A percentile compares a stretch with the other conserved stretches of the same genome.
Conservation (phyloP, 2,888 invertebrate species). For the Archips crataeganus region DNA sequence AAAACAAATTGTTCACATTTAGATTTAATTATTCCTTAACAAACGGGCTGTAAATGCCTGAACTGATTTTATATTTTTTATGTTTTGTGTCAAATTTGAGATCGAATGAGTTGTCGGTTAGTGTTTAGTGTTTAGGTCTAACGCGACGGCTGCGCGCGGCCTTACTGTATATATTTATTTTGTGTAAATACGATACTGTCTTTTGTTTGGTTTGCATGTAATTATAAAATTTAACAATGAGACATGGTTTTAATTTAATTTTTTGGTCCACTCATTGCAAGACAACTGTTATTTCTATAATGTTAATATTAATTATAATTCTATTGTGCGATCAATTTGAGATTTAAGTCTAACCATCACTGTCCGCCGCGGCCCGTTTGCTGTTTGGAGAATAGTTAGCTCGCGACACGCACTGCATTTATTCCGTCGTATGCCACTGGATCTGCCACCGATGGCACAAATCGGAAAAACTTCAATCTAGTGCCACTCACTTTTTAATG, state of each 20-base stretch:
- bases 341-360: not conserved
- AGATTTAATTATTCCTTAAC: not conserved
- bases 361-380: not conserved
- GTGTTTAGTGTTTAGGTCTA: slow-evolving; percentile 22
- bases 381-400: not conserved
- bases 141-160: slow-evolving; percentile 24
- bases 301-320: slow-evolving; percentile 22
- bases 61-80: slow-evolving; percentile 10
- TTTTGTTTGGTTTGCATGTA: slow-evolving; percentile 55
- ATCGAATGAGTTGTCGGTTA: slow-evolving; percentile 3
- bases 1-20: not conserved
- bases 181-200: slow-evolving; percentile 46
- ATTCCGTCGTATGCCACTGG: too few species aligned
- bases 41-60: not conserved
- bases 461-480: too few species aligned
- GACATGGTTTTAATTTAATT: slow-evolving; percentile 30
- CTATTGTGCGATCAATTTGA: slow-evolving; percentile 3
- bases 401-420: not conserved
- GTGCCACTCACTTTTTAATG: too few species aligned
- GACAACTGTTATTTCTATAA: slow-evolving; percentile 15
- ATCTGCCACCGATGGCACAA: too few species aligned
- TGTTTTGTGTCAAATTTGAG: slow-evolving; percentile 26
- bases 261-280: slow-evolving; percentile 10
- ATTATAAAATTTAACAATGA: slow-evolving; percentile 49
- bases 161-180: slow-evolving; percentile 38